These are phyloP conservation scores for Gryllus bimaculatus DNA, from an alignment of 1,140 invertebrate genomes.

Conservation along the genomic window DNA sequence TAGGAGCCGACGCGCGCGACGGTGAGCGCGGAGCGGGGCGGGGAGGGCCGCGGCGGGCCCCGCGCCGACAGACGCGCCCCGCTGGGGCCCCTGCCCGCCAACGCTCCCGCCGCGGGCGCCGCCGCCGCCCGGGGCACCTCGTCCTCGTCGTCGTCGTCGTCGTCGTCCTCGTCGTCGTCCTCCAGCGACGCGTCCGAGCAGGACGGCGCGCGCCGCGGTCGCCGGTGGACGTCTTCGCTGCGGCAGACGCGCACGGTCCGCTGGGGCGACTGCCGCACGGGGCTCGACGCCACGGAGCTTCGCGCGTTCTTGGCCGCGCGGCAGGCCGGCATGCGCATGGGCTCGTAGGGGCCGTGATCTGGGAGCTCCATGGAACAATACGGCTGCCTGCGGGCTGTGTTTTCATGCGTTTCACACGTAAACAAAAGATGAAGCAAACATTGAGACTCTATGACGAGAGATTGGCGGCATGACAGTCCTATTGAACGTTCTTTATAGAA, in stretches of 20 bases:
- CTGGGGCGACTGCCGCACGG: neutral
- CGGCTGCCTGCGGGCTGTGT: too few species aligned
- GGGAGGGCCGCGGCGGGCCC: neutral
- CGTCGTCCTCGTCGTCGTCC: neutral
- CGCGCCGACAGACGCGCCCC: constrained; percentile 23
- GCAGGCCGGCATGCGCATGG: too few species aligned
- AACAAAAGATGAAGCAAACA: too few species aligned
- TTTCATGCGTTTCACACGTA: too few species aligned
- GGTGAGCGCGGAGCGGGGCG: neutral
- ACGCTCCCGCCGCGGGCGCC: too few species aligned
- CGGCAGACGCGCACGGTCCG: too few species aligned
- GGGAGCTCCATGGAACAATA: too few species aligned
- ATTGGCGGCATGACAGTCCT: too few species aligned
- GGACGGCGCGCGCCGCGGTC: constrained; percentile 8
- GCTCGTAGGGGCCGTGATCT: too few species aligned
- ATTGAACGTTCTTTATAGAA: too few species aligned
- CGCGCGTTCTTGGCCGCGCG: neutral
- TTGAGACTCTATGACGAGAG: too few species aligned
- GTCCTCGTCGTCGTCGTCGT: constrained; percentile 10
- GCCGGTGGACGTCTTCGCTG: neutral
- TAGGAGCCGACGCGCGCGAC: constrained; percentile 41
- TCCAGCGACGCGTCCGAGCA: constrained; percentile 6
- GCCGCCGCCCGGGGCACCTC: too few species aligned
- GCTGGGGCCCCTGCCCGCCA: neutral
- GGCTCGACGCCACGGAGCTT: neutral